phyloP scores from a whole-genome alignment of 2,113 vertebrate species.

The Ptilonorhynchus violaceus region DNA sequence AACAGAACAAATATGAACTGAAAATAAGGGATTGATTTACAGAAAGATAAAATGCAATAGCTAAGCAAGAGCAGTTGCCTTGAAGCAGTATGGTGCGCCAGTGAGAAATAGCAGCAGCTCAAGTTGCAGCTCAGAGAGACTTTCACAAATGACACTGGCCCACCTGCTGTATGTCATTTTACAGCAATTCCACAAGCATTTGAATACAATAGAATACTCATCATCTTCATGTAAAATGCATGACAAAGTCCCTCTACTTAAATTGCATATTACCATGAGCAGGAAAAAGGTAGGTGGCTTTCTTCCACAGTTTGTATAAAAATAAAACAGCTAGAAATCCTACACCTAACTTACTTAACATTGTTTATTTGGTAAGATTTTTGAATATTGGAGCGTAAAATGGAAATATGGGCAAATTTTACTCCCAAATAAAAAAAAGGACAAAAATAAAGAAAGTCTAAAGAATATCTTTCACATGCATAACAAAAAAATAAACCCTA shows the following conservation, averaged over 20 bases:
- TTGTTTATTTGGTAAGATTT: neutral
- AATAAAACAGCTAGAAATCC: neutral
- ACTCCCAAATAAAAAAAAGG: neutral
- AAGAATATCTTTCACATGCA: neutral
- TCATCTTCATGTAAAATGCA: slow-evolving; percentile 29
- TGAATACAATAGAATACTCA: slow-evolving; percentile 30
- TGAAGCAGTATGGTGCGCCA: neutral
- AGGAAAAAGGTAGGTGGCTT: neutral
- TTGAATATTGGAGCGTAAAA: neutral
- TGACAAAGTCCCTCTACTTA: neutral
- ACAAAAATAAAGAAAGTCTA: neutral
- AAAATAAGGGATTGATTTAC: slow-evolving; percentile 39
- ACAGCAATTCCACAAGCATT: slow-evolving; percentile 9
- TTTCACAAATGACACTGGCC: slow-evolving; percentile 18
- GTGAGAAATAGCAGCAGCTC: neutral
- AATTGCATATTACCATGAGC: neutral
- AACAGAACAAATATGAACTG: neutral
- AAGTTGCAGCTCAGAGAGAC: neutral
- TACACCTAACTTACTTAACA: neutral
- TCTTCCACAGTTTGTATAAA: neutral
- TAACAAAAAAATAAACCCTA: neutral
- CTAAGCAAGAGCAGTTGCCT: neutral
- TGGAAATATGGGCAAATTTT: neutral
- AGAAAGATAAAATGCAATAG: slow-evolving; percentile 27
- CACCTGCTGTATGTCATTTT: slow-evolving; percentile 43